phyloP scores from a whole-genome alignment of 2,888 invertebrate species.

The Lycaena phlaeas region DNA sequence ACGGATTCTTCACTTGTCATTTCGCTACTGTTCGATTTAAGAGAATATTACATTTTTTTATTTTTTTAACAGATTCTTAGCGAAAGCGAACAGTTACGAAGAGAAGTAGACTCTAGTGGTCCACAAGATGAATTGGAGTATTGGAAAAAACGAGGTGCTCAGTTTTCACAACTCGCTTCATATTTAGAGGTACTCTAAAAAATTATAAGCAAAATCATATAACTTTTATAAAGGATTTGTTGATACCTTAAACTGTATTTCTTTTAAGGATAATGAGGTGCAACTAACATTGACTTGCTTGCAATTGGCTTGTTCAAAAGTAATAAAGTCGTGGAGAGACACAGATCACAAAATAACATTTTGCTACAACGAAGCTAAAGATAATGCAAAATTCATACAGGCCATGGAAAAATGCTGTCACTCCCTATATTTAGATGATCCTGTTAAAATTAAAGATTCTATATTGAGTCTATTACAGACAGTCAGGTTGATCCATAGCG shows the following conservation, averaged over 20 bases:
- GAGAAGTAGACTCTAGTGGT: constrained; percentile 92
- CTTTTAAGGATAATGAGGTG: constrained; percentile 78
- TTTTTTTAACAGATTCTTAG: constrained; percentile 75
- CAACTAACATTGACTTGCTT: constrained; percentile 84
- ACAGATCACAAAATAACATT: constrained; percentile 93
- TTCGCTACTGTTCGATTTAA: too few species aligned
- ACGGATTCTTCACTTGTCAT: too few species aligned
- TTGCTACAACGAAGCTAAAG: constrained; percentile 95
- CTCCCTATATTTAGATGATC: constrained; percentile 92
- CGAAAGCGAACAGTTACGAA: constrained; percentile 92
- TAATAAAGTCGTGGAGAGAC: constrained; percentile 86
- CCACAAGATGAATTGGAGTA: constrained; percentile 96
- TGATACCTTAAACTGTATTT: not conserved
- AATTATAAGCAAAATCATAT: not conserved
- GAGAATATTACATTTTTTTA: too few species aligned
- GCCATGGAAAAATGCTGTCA: constrained; percentile 96
- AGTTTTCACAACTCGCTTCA: constrained; percentile 89
- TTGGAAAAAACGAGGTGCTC: constrained; percentile 96
- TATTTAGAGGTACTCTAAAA: constrained; percentile 75
- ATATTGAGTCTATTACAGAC: constrained; percentile 92
- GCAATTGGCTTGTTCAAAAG: constrained; percentile 82
- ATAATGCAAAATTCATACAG: constrained; percentile 93
- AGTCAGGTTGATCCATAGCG: constrained; percentile 92
- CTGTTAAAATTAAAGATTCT: constrained; percentile 92
- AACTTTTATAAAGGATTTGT: too few species aligned